Evolutionary conservation across 2,888 invertebrate species (phyloP).

Genomic region (Pycnomerus fuliginosus): DNA sequence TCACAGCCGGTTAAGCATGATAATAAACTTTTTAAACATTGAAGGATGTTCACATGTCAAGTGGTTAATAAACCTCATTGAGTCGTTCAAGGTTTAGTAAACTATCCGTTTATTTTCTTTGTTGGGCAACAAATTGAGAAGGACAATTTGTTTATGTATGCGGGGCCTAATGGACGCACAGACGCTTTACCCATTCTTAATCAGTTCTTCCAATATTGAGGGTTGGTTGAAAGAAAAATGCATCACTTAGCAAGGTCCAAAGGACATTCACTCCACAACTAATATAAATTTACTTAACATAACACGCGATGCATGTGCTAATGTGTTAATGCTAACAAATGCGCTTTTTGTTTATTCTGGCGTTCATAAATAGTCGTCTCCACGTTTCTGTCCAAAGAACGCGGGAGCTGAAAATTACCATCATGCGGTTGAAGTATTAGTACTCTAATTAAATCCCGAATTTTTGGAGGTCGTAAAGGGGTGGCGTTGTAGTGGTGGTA

Average conservation of each 20-base stretch:
- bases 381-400: too few species aligned
- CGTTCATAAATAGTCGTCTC: too few species aligned
- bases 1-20: constrained; percentile 18
- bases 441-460: constrained; percentile 11
- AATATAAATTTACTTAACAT: constrained; percentile 16
- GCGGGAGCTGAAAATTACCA: constrained; percentile 18
- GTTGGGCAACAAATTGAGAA: constrained; percentile 3
- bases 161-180: background rate
- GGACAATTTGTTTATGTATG: background rate
- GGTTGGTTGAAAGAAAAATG: constrained; percentile 5
- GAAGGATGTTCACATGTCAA: constrained; percentile 30
- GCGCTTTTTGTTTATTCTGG: constrained; percentile 7
- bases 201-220: constrained; percentile 13
- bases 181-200: constrained; percentile 2
- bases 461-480: constrained; percentile 17
- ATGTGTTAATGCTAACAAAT: constrained; percentile 15
- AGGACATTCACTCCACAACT: constrained; percentile 14
- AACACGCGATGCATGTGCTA: constrained; percentile 12
- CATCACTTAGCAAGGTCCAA: constrained; percentile 2
- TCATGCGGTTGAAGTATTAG: constrained; percentile 12
- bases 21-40: constrained; percentile 31
- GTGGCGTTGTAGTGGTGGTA: constrained; percentile 25
- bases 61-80: constrained; percentile 32
- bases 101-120: constrained; percentile 3
- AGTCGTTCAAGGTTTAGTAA: constrained; percentile 29